Base-by-base conservation (phyloP, 2,797 vertebrate genomes). In the Apogon talboti region DNA sequence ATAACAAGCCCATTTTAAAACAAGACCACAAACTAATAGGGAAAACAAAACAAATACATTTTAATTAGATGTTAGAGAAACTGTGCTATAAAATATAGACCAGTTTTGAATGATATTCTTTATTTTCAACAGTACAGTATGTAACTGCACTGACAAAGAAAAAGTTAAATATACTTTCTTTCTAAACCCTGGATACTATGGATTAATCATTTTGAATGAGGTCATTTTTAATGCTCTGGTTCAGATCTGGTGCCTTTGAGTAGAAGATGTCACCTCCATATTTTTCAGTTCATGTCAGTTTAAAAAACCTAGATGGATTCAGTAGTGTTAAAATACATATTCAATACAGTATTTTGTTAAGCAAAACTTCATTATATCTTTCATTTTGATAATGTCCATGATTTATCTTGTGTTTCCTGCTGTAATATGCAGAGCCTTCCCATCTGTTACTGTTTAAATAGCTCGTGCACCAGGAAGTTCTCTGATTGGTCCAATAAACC, bases 381-480 rank as follows among this genome's bases (percentile, higher is more conserved):
- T 1, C 5, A 37, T 66, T 43, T 42, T 68, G 60, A 71, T 55
- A 71, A 5, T n/a, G 5, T 57, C 14, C n/a, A 44, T 63, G 21
- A 56, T 42, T 64, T 82, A 74, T 55, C 9, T 40, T 40, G 56
- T 40, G 15, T 55, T 51, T 55, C 15, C 45, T 66, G 54, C 30
- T 50, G 33, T 66, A 74, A 74, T 45, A 51, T 19, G 52, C 7
- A 24, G 56, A 40, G 7, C 9, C 35, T 47, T 83, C 58, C 68
- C 71, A 80, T 86, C 75, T 87, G 78, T 58, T 69, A 56, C 56
- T 81, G 77, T 82, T 88, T 85, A 76, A 81, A 79, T 43, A 74
- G 61, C 46, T 78, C 67, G 78, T 54, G 71, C 57, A 76, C 44
- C 50, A 70, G 77, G 63, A 72, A 69, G 52, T 66, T 52, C 59